Percentiles rank a stretch among this genome's conserved stretches.
Evolutionary conservation across 2,888 invertebrate genomes (phyloP).

Genomic region (Caenorhabditis doughertyi): DNA sequence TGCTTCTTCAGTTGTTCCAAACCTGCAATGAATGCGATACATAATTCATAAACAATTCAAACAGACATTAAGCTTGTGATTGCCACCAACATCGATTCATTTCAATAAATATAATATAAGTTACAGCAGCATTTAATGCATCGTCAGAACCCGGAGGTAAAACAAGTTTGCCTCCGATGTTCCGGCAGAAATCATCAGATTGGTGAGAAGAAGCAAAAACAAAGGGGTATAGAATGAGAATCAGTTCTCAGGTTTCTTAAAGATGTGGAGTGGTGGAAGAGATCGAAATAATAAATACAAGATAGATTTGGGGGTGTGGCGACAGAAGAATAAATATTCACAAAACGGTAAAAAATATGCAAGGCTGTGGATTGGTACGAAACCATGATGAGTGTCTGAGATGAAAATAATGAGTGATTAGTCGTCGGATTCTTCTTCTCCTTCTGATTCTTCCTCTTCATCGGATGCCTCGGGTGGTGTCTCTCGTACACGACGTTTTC

Average conservation of each 20-base stretch:
- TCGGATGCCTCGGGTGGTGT: background rate
- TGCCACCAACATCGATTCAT: no score
- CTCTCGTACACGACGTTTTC: slow-evolving; percentile 3
- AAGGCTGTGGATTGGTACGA: background rate
- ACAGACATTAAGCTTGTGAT: background rate
- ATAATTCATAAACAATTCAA: slow-evolving; percentile 6
- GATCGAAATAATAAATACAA: slow-evolving; percentile 24
- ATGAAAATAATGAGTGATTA: background rate
- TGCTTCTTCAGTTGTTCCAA: background rate
- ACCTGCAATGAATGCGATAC: background rate
- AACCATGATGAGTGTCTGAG: background rate
- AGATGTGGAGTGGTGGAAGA: background rate
- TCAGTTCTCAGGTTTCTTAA: slow-evolving; percentile 41
- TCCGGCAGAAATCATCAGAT: slow-evolving; percentile 37
- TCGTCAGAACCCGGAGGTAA: background rate
- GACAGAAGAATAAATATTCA: slow-evolving; percentile 18
- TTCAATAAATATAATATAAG: no score
- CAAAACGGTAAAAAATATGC: slow-evolving; percentile 2
- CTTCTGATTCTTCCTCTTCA: slow-evolving; percentile 7
- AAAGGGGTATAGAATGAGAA: background rate
- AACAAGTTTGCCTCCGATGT: slow-evolving; percentile 5
- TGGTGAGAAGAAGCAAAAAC: slow-evolving; percentile 16
- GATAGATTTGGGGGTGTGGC: background rate
- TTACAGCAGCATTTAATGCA: background rate
- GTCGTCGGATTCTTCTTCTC: background rate